These are phyloP conservation scores for Megaceryle maxima DNA, from an alignment of 2,113 vertebrate genomes.

Conservation along the genomic window DNA sequence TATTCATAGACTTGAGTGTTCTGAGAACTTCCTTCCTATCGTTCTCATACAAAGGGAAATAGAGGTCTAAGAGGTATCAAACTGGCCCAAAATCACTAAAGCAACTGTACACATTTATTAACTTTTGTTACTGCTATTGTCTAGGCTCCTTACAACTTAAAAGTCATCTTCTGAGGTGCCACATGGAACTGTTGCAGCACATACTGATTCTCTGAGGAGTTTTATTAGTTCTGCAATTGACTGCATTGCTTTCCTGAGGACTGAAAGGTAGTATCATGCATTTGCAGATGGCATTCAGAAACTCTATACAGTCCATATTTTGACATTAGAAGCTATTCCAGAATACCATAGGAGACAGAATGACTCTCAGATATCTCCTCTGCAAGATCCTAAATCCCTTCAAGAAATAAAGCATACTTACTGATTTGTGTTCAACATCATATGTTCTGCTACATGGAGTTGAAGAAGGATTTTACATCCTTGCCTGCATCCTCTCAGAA, in stretches of 20 bases:
- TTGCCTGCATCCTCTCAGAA: neutral
- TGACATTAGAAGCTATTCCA: neutral
- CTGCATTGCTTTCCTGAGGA: neutral
- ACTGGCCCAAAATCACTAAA: neutral
- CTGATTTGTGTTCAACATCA: neutral
- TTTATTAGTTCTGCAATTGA: neutral
- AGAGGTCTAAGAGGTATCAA: neutral
- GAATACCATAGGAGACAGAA: neutral
- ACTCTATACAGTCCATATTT: neutral
- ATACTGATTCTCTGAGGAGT: neutral
- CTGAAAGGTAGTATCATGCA: neutral
- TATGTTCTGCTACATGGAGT: neutral
- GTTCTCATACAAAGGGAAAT: neutral
- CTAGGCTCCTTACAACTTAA: neutral
- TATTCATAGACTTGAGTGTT: neutral
- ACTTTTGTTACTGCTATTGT: neutral
- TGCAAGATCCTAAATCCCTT: neutral
- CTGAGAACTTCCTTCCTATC: neutral
- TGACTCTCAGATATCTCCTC: neutral
- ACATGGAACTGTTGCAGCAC: neutral
- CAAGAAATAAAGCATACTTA: neutral
- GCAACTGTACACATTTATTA: neutral
- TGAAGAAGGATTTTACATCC: neutral
- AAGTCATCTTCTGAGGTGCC: neutral
- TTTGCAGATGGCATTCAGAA: neutral